Base-by-base conservation (phyloP, 2,113 vertebrate genomes). In the Sinosuthora webbiana region DNA sequence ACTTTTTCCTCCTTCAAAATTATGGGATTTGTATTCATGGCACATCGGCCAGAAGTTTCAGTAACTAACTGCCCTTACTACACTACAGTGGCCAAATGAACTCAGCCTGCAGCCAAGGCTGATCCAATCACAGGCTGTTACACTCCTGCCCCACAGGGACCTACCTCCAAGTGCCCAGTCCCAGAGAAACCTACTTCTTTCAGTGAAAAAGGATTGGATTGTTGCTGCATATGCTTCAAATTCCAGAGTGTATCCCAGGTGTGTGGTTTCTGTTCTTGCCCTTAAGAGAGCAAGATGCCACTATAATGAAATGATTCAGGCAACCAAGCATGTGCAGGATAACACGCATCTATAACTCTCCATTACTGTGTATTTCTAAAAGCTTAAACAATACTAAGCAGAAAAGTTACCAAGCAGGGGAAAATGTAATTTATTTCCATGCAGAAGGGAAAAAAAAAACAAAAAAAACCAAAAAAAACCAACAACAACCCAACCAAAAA, bases 401-500 rank as follows among this genome's bases (percentile, higher is more conserved):
- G 67, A 85, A 86, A 93, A 83, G 67, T 65, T 87, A 83, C 63
- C 52, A 59, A 67, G 87, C 70, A 77, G 42, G 14, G 30, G 17
- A 67, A 95, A 87, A 83, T 73, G 50, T 75, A 95, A 62, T 93
- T 44, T 90, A 62, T 90, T 94, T 93, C 84, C 81, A 91, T 49
- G 39, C 70, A 94, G 65, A 2, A 5, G 57, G 13, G 15, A 55
- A 63, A 63, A 86, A 73, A 85, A n/a, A 31, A 44, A 9, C 21
- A 11, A 64, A 52, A 79, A 71, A 71, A 74, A 79, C 9, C n/a
- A 9, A 59, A 65, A 47, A 2, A 37, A 28, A 53, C 10, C 16
- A 64, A 45, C 16, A 64, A 45, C 10, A 31, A 45, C 8, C 27
- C 14, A 35, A 15, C 14, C 17, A 9, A 63, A 63, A 21, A 37